These are phyloP conservation scores for Notiomystis cincta DNA, from an alignment of 2,113 vertebrate species.

Conservation along the genomic window DNA sequence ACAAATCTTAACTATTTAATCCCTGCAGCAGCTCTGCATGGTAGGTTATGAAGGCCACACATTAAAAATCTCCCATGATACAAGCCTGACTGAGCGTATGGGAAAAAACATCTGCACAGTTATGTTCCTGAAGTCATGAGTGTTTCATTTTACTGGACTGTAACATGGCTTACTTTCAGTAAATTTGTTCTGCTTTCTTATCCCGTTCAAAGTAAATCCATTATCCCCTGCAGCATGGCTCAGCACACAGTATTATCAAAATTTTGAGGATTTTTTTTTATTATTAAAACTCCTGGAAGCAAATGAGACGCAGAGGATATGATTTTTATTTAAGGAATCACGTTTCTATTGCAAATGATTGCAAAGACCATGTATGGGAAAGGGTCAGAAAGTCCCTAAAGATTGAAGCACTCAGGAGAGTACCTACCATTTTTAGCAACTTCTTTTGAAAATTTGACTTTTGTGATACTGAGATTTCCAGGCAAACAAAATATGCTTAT, in stretches of 20 bases:
- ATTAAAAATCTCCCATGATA: background rate
- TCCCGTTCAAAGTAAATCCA: background rate
- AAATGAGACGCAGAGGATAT: background rate
- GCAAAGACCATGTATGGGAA: background rate
- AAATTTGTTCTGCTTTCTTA: constrained; percentile 6
- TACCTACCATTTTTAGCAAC: background rate
- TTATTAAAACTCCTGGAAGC: background rate
- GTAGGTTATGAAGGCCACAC: background rate
- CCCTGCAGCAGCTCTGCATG: background rate
- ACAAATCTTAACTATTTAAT: constrained; percentile 42
- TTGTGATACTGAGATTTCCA: background rate
- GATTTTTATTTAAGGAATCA: background rate
- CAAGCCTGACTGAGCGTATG: background rate
- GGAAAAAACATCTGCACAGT: background rate
- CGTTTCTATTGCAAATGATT: background rate
- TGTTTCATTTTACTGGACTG: background rate
- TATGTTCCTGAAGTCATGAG: background rate
- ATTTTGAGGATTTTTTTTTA: background rate
- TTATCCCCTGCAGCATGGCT: background rate
- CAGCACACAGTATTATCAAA: background rate
- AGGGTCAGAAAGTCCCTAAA: background rate
- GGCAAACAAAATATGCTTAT: background rate
- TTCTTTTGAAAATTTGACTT: background rate
- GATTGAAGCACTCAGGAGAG: background rate
- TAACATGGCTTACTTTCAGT: background rate